Conservation (phyloP, 2,797 vertebrate species). For the Notolepis coatsorum region DNA sequence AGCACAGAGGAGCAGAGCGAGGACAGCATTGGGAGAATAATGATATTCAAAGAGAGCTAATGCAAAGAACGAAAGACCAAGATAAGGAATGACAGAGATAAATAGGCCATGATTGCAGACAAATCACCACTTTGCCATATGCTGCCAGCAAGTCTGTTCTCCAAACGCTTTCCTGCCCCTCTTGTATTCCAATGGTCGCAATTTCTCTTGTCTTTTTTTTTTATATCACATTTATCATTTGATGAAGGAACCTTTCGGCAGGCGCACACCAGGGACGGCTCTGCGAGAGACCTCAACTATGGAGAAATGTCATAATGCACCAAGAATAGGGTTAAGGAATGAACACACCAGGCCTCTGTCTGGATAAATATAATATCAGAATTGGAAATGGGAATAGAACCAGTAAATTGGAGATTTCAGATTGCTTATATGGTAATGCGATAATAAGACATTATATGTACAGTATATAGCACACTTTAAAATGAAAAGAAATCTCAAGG, state of each 20-base stretch:
- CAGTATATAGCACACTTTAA: no score
- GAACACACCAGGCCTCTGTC: no score
- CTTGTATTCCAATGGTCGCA: not conserved
- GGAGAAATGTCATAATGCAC: not conserved
- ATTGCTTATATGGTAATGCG: no score
- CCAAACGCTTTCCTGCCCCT: slow-evolving; percentile 12
- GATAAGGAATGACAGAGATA: slow-evolving; percentile 51
- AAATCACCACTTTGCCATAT: slow-evolving; percentile 45
- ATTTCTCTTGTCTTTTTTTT: slow-evolving; percentile 4
- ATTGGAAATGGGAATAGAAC: not conserved
- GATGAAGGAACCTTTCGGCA: not conserved
- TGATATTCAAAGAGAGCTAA: slow-evolving; percentile 48
- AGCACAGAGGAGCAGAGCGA: slow-evolving; percentile 27
- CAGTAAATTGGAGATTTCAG: not conserved
- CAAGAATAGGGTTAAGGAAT: not conserved
- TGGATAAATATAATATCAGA: no score
- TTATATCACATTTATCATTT: slow-evolving; percentile 11
- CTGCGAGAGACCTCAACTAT: not conserved
- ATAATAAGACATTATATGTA: no score
- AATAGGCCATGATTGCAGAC: slow-evolving; percentile 47
- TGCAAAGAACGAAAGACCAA: slow-evolving; percentile 38
- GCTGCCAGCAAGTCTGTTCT: slow-evolving; percentile 23
- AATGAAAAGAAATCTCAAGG: no score
- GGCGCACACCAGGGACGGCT: not conserved
- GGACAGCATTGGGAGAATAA: slow-evolving; percentile 22